Base-by-base conservation (phyloP, 1,140 invertebrate genomes). In the Drosophila guanche region DNA sequence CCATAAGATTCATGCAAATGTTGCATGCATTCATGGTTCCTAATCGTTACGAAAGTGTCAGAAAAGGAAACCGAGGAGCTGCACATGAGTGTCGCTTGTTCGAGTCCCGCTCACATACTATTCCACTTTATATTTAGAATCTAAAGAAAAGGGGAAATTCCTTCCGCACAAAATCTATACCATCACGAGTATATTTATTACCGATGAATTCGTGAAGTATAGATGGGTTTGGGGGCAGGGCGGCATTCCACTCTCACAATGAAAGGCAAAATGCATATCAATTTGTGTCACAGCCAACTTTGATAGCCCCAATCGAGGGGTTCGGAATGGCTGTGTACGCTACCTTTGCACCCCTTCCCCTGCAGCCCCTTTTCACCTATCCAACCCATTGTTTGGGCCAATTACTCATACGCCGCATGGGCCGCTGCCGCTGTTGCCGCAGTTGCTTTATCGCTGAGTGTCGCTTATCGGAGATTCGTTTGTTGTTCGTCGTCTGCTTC, bases 331-430 rank as follows among this genome's bases (percentile, higher is more conserved):
- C 41, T 43, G 29, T 42, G 29, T 68, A 33, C 43, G 23, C 33
- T 40, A 29, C 25, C 29, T 8, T 16, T 7, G 16, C 7, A 47
- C 7, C 12, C 0, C 16, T 20, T 37, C 7, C 51, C 43, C 3
- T 14, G 2, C n/a, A 25, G 4, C 27, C 25, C 10, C n/a, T 12
- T 23, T 7, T 7, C 25, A 2, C 12, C 25, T 16, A 53, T 40
- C 2, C 12, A 8, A 22, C 57, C 40, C 61, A 6, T 51, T 51
- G 48, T 41, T 40, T 16, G 6, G 23, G 16, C 8, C 10, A 46
- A 75, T 78, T 78, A 79, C 70, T 55, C 79, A 83, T 84, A 75
- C 75, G 79, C 65, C 65, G 23, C 57, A 48, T 71, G 54, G 59
- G 54, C 45, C 53, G 22, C 47, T 53, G 25, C 25, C 56, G 48